Evolutionary conservation across 2,797 vertebrate species (phyloP).

Genomic region (Centropyge bicolor): DNA sequence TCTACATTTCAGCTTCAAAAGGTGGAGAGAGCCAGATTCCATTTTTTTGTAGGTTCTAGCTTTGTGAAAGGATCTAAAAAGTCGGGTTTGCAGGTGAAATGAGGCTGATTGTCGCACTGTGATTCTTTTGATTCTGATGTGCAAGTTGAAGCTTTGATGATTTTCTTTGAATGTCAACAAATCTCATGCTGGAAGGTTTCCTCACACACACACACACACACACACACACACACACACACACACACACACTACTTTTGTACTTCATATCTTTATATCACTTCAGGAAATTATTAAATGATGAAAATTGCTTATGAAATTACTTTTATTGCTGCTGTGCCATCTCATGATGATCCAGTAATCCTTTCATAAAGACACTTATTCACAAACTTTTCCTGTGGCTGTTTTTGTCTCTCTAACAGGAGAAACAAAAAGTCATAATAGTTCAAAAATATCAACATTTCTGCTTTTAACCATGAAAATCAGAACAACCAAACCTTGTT

Average conservation of each 20-base stretch:
- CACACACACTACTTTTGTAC: no score
- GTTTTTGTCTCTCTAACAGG: not conserved
- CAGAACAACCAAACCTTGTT: not conserved
- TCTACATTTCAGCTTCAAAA: constrained; percentile 9
- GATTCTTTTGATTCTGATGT: constrained; percentile 29
- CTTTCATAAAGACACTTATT: not conserved
- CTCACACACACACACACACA: not conserved
- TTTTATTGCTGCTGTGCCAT: not conserved
- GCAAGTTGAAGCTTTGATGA: constrained; percentile 41
- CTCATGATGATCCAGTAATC: not conserved
- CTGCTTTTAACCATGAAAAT: no score
- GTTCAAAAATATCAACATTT: not conserved
- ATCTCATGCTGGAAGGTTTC: constrained; percentile 31
- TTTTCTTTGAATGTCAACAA: constrained; percentile 46
- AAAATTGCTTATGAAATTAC: not conserved
- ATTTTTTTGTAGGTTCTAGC: constrained; percentile 14
- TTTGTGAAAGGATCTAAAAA: not conserved
- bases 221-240: constrained; percentile 2
- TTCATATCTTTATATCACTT: not conserved
- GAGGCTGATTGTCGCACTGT: not conserved
- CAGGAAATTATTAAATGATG: not conserved
- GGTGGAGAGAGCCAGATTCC: not conserved
- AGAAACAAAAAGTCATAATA: not conserved
- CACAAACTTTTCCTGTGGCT: not conserved
- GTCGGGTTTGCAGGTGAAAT: constrained; percentile 8